Evolutionary conservation across 1,140 invertebrate genomes (phyloP), one percentile per base, ranked within the genome.

Genomic region (Drosophila sturtevanti): DNA sequence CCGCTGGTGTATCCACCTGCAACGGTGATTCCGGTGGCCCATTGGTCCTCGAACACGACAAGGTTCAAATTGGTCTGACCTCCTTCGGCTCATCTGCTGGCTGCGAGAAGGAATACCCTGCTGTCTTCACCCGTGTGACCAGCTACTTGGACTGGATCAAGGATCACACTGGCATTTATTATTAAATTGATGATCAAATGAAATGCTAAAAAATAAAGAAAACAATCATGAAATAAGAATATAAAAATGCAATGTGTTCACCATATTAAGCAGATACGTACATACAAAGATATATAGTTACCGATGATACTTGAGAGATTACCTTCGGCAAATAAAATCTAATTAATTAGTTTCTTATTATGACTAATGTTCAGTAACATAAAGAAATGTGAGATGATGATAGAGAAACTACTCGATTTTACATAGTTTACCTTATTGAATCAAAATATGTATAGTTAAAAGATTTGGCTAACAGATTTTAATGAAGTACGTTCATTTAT

Each of bases 71-170:
- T 63, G 94, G 94, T 76, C 82, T 94, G 21, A 93, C 92, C 24
- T 94, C 93, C 14, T 94, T 94, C 76, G 93, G 93, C 34, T 91
- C 92, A 18, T 63, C 75, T n/a, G 66, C 82, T 12, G 93, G 93
- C 10, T 95, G 94, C 77, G 92, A 92, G 68, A 76, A 82, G 22
- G 92, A 92, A 24, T 91, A 80, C 55, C 94, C 93, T 22, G 91
- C 92, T 61, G 93, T 91, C 5, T 94, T 92, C 79, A 93, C 93
- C 10, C 92, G 94, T 71, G 82, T 94, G 18, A 93, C 93, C 54
- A 92, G 79, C 66, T 94, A 92, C 91, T 78, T 93, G 27, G 78
- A 89, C 56, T 95, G 94, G 94, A 93, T 94, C 56, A 60, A 86
- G 63, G 59, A 64, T 0, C 74, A 90, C 27, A 89, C 90, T 54